These are phyloP conservation scores for Ormyrus nitidulus DNA, from an alignment of 2,888 invertebrate genomes.

Conservation along the genomic window DNA sequence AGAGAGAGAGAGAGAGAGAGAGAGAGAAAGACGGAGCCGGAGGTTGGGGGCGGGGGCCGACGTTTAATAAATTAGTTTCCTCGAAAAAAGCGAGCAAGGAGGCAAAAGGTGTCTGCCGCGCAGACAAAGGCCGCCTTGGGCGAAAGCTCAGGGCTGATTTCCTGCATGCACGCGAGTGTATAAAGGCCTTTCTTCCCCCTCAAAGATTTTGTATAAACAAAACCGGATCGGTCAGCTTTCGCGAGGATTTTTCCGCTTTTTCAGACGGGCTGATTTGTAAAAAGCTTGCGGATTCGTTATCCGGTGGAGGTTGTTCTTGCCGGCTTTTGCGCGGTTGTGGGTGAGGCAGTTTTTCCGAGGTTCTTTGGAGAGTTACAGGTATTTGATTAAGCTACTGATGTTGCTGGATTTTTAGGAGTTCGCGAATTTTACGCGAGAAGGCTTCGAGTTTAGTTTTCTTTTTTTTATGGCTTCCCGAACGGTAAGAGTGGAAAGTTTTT, in stretches of 20 bases:
- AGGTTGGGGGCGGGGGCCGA: neutral
- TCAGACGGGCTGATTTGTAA: conserved; percentile 18
- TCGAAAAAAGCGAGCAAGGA: neutral
- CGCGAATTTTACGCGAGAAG: neutral
- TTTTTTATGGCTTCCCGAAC: neutral
- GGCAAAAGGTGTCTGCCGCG: conserved; percentile 7
- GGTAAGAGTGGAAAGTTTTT: too few species aligned
- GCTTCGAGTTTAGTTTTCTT: conserved; percentile 1
- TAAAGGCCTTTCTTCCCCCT: conserved; percentile 15
- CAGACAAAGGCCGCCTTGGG: neutral
- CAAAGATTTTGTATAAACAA: conserved; percentile 36
- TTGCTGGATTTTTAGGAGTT: neutral
- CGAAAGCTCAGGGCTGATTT: conserved; percentile 1
- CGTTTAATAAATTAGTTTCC: conserved; percentile 42
- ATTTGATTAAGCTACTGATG: too few species aligned
- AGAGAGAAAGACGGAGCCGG: conserved; percentile 7
- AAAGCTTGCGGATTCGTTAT: conserved; percentile 40
- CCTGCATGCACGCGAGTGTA: neutral
- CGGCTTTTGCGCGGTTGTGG: too few species aligned
- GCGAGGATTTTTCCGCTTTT: neutral
- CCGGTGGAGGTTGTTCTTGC: neutral
- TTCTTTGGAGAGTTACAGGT: too few species aligned
- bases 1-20: conserved; percentile 23
- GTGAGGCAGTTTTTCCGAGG: too few species aligned
- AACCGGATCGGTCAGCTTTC: conserved; percentile 8